phyloP scores from a whole-genome alignment of 2,113 vertebrate genomes.

The Pseudopipra pipra region DNA sequence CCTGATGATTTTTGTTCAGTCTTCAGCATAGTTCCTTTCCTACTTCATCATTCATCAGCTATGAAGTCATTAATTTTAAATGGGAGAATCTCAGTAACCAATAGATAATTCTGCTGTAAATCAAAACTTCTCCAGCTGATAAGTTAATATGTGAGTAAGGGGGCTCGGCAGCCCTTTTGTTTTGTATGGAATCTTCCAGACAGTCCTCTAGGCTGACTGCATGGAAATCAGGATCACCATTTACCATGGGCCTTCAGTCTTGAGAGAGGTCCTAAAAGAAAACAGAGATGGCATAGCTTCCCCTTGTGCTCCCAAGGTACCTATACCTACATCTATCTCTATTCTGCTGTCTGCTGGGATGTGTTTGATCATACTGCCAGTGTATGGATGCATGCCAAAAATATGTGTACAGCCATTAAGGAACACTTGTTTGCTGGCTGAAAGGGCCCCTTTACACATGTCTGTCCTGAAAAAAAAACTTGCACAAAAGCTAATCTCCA shows the following conservation, averaged over 20 bases:
- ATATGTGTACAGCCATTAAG: slow-evolving; percentile 40
- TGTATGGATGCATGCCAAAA: slow-evolving; percentile 35
- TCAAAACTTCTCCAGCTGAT: slow-evolving; percentile 41
- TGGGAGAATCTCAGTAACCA: neutral
- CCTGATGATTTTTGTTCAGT: slow-evolving; percentile 30
- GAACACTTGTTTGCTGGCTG: slow-evolving; percentile 41
- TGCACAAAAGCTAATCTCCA: slow-evolving; percentile 31
- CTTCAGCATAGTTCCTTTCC: slow-evolving; percentile 15
- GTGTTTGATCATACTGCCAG: slow-evolving; percentile 23
- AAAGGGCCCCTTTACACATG: slow-evolving; percentile 44
- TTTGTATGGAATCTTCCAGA: slow-evolving; percentile 30
- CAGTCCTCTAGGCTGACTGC: neutral
- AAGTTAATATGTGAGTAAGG: slow-evolving; percentile 48
- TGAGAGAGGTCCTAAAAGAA: neutral
- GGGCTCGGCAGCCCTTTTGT: neutral
- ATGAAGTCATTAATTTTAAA: slow-evolving; percentile 51
- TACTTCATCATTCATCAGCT: slow-evolving; percentile 41
- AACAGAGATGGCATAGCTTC: neutral
- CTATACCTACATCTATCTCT: slow-evolving; percentile 23
- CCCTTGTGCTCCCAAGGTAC: neutral
- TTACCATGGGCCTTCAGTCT: neutral
- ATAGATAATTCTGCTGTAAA: slow-evolving; percentile 37
- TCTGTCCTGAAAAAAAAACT: neutral
- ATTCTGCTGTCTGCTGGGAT: slow-evolving; percentile 5
- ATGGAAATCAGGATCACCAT: neutral